Conservation (phyloP, 2,888 invertebrate species). For the Nemurella pictetii region DNA sequence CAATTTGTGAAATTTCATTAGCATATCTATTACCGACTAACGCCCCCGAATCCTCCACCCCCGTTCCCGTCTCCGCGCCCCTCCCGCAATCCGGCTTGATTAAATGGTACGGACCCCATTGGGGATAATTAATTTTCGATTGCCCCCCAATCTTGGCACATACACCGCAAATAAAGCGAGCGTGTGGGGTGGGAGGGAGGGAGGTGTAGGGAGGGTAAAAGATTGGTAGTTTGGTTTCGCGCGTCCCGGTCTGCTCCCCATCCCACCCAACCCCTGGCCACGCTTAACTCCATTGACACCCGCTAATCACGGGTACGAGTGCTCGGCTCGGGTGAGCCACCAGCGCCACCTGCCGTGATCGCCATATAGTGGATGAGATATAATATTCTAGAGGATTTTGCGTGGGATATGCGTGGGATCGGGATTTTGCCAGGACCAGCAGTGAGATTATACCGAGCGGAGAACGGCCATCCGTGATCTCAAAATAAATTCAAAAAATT, state of each 20-base stretch:
- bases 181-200: slow-evolving; percentile 31
- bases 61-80: background rate
- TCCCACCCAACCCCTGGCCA: background rate
- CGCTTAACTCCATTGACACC: slow-evolving; percentile 37
- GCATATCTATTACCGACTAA: slow-evolving; percentile 46
- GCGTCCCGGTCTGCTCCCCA: slow-evolving; percentile 4
- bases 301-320: slow-evolving; percentile 27
- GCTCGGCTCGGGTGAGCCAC: background rate
- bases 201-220: background rate
- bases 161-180: slow-evolving; percentile 42
- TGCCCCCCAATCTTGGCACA: slow-evolving; percentile 46
- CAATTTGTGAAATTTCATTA: slow-evolving; percentile 47
- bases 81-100: slow-evolving; percentile 43
- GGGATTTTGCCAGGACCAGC: no score
- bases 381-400: no score
- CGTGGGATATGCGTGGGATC: no score
- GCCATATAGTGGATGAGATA: no score
- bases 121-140: slow-evolving; percentile 51
- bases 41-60: slow-evolving; percentile 36
- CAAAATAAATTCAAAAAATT: no score
- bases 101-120: slow-evolving; percentile 44
- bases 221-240: background rate
- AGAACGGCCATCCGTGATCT: no score
- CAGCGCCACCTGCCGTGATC: no score
- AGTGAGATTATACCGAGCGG: no score